Conservation (phyloP, 2,797 vertebrate species). For the Echiichthys vipera region DNA sequence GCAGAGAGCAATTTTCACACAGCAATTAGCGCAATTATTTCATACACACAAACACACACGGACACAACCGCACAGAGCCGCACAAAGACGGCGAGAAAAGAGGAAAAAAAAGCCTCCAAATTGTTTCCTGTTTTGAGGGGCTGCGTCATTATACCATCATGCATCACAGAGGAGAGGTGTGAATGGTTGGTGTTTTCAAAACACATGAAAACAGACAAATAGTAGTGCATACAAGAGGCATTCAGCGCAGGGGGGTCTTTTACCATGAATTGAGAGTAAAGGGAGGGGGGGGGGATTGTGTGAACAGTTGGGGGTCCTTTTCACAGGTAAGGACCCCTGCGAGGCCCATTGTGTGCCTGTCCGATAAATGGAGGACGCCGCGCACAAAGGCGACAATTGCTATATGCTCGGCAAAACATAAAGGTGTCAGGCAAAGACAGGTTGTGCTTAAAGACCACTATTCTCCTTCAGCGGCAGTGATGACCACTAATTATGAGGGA, state of each 20-base stretch:
- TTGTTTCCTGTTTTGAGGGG: constrained; percentile 78
- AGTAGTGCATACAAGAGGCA: constrained; percentile 81
- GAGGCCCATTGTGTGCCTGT: constrained; percentile 82
- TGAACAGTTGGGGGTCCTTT: constrained; percentile 83
- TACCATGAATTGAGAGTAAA: constrained; percentile 81
- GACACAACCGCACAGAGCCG: constrained; percentile 44
- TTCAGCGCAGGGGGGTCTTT: constrained; percentile 81
- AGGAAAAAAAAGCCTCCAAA: constrained; percentile 52
- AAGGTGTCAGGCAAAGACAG: constrained; percentile 84
- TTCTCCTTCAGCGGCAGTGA: constrained; percentile 80
- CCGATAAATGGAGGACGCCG: constrained; percentile 79
- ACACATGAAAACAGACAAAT: constrained; percentile 85
- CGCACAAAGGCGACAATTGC: constrained; percentile 85
- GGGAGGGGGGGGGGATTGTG: constrained; percentile 48
- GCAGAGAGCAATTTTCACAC: constrained; percentile 70
- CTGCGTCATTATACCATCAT: constrained; percentile 78
- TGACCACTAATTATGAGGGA: constrained; percentile 82
- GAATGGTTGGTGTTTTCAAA: constrained; percentile 86
- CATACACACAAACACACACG: constrained; percentile 60
- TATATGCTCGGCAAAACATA: constrained; percentile 78
- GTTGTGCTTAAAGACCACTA: constrained; percentile 81
- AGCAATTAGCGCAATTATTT: constrained; percentile 79
- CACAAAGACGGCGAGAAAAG: too few relatives aligned
- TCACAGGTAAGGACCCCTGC: constrained; percentile 87
- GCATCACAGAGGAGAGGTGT: constrained; percentile 74